Evolutionary conservation across 1,140 invertebrate species (phyloP), one percentile per base, ranked within the genome.

Genomic region (Anoplolepis gracilipes): DNA sequence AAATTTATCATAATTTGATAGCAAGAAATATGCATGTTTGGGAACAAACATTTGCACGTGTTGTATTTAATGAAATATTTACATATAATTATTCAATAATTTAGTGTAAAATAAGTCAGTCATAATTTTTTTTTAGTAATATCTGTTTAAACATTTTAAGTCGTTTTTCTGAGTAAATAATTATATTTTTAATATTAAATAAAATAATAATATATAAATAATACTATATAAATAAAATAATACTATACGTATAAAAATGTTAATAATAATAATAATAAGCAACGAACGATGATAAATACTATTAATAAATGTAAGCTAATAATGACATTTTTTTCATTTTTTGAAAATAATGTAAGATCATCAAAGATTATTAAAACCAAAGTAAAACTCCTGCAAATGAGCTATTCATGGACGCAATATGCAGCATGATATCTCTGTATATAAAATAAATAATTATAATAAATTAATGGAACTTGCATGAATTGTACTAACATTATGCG

Each of bases 391-490:
- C 42, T 16, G 25, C 3, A 69, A 67, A 39, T 25, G 7, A 78
- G n/a, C 8, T 79, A 79, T n/a, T 55, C 36, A 4, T 81, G 33
- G 16, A 3, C 19, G 53, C 65, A 19, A 69, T 28, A 16, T 4
- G 13, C 30, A 70, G 77, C 78, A 82, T 82, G 78, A 61, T 6
- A 82, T 39, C 67, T 39, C 61, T 73, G n/a, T 25, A 33, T n/a
- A n/a, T n/a, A n/a, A n/a, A 53, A 69, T 79, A 49, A 49, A 49
- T 72, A 72, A 73, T 25, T 59, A 13, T 57, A 42, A 72, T 61
- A 22, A 69, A 70, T 79, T 55, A 55, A 70, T 79, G 10, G 33
- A 69, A 69, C 25, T 1, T 70, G 77, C 77, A 79, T 79, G 77
- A 39, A 6, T 67, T 79, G 10, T 39, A 70, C 64, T 70, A 79